Evolutionary conservation across 23 tunicate species (phyloP).

Genomic region (Corella eumyota): DNA sequence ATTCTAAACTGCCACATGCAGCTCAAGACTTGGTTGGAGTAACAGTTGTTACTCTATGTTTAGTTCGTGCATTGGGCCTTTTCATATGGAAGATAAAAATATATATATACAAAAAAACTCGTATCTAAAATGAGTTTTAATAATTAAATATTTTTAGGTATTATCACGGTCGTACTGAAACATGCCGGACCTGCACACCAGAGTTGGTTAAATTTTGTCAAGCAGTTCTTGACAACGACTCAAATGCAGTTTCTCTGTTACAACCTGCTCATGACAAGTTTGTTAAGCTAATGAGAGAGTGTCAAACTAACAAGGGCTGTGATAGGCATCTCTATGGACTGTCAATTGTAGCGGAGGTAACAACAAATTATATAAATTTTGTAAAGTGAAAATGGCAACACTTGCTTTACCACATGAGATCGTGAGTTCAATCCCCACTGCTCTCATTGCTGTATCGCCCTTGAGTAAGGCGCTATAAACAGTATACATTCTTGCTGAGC

Average conservation of each 20-base stretch:
- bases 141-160: constrained; percentile 56
- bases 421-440: no score
- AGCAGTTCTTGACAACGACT: constrained; percentile 26
- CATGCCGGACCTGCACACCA: constrained; percentile 67
- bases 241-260: constrained; percentile 13
- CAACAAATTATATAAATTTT: not conserved
- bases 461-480: no score
- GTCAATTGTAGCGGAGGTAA: constrained; percentile 41
- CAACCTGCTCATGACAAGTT: constrained; percentile 36
- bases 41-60: no score
- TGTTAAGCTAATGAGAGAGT: constrained; percentile 24
- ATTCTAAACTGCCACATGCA: no score
- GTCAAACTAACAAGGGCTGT: constrained; percentile 49
- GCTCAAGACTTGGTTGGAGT: no score
- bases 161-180: constrained; percentile 81
- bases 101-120: no score
- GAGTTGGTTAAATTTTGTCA: constrained; percentile 59
- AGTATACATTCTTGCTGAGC: no score
- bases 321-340: constrained; percentile 73
- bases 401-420: no score
- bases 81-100: no score
- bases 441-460: no score
- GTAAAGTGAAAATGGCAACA: not conserved
- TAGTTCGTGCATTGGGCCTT: no score
- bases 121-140: no score